These are phyloP conservation scores for Zophobas atratus DNA, from an alignment of 1,140 invertebrate species.

Conservation along the genomic window DNA sequence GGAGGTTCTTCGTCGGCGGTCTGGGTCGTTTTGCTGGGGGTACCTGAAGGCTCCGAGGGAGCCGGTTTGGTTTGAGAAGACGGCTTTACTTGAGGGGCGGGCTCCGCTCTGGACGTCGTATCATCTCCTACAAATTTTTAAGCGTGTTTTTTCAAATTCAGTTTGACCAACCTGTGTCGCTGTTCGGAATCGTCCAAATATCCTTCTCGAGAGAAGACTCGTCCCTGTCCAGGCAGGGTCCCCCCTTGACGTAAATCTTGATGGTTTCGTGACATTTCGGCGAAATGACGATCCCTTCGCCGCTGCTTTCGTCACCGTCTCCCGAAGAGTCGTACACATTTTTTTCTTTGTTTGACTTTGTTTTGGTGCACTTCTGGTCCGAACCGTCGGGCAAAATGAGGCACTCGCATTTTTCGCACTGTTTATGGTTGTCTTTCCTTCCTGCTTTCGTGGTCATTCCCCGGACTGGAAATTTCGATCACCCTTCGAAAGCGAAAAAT, in stretches of 20 bases:
- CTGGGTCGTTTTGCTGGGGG: neutral
- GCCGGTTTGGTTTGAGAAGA: neutral
- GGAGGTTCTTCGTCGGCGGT: neutral
- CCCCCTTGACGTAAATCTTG: conserved; percentile 3
- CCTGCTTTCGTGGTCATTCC: neutral
- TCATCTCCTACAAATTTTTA: neutral
- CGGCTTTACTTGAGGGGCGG: too few relatives aligned
- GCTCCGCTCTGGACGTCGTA: neutral
- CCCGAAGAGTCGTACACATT: neutral
- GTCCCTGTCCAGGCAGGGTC: neutral
- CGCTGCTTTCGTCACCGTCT: neutral
- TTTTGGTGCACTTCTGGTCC: conserved; percentile 9
- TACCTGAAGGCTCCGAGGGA: neutral
- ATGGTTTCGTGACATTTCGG: neutral
- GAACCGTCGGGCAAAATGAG: conserved; percentile 13
- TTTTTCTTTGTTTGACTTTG: neutral
- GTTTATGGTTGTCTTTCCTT: neutral
- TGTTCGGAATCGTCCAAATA: neutral
- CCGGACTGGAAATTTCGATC: neutral
- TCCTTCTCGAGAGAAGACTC: neutral
- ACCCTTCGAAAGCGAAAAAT: conserved; percentile 18
- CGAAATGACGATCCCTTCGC: neutral
- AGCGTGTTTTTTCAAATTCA: neutral
- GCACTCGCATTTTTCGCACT: conserved; percentile 22
- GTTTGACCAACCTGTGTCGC: too few relatives aligned